Evolutionary conservation across 1,140 invertebrate species (phyloP).

Genomic region (Drosophila fuyamai): DNA sequence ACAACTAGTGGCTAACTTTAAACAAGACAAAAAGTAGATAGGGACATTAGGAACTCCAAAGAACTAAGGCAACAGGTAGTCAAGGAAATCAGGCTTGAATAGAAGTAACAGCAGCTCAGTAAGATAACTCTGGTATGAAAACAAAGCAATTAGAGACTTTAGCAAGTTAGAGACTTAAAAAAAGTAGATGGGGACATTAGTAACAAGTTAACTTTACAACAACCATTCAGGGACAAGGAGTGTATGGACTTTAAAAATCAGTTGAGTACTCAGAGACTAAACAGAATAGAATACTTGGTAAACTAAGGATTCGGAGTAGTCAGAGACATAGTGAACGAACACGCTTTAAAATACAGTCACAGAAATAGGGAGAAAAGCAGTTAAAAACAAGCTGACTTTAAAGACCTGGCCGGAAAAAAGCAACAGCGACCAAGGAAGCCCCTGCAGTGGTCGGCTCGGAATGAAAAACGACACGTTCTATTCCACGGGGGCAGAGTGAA

Average conservation of each 20-base stretch:
- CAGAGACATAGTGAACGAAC: background rate
- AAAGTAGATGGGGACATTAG: background rate
- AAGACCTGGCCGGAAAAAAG: constrained; percentile 19
- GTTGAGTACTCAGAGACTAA: too few relatives aligned
- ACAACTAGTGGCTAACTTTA: too few relatives aligned
- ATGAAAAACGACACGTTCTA: constrained; percentile 78
- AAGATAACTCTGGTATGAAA: too few relatives aligned
- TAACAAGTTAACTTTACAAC: background rate
- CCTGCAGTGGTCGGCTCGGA: constrained; percentile 70
- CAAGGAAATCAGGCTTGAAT: too few relatives aligned
- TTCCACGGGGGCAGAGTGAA: background rate
- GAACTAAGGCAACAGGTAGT: background rate
- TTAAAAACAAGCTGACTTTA: constrained; percentile 11
- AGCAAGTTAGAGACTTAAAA: background rate
- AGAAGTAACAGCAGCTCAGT: too few relatives aligned
- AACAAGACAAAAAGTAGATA: background rate
- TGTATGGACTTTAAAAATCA: too few relatives aligned
- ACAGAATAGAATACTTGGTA: too few relatives aligned
- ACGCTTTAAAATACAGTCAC: constrained; percentile 5
- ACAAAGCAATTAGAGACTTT: too few relatives aligned
- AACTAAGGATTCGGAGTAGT: background rate
- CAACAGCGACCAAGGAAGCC: constrained; percentile 60
- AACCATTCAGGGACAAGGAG: too few relatives aligned
- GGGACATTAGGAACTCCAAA: background rate
- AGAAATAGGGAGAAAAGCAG: constrained; percentile 11